These are phyloP conservation scores for Zaprionus davidi DNA, from an alignment of 1,140 invertebrate genomes.

Conservation along the genomic window DNA sequence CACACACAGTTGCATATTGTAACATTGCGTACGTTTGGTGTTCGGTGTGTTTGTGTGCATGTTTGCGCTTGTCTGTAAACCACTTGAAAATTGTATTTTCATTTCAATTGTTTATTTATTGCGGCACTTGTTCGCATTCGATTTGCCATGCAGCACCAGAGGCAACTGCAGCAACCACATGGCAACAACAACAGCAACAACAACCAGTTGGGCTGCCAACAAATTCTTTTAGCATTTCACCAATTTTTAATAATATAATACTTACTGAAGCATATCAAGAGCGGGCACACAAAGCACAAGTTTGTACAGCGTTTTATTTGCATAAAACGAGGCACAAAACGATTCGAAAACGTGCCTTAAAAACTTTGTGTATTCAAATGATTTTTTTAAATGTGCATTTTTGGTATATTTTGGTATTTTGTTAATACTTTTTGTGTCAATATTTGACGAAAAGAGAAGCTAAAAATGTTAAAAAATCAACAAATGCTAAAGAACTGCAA, in stretches of 20 bases:
- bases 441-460: neutral
- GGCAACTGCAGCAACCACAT: conserved; percentile 36
- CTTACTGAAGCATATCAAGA: conserved; percentile 18
- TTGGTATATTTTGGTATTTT: neutral
- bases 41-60: conserved; percentile 39
- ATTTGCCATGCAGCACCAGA: conserved; percentile 59
- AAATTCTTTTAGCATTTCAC: conserved; percentile 36
- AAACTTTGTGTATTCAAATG: conserved; percentile 1
- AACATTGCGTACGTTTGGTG: neutral
- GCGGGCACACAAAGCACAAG: conserved; percentile 13
- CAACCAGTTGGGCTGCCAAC: conserved; percentile 9
- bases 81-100: conserved; percentile 83
- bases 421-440: neutral
- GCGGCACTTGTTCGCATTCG: conserved; percentile 81
- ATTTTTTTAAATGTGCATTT: neutral
- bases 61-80: conserved; percentile 63
- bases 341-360: neutral
- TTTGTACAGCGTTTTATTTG: conserved; percentile 9
- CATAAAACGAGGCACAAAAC: neutral
- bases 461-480: neutral
- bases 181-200: conserved; percentile 27
- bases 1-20: conserved; percentile 24
- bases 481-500: neutral
- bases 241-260: conserved; percentile 50
- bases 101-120: conserved; percentile 83